Base-by-base conservation (phyloP, 1,140 invertebrate species). In the Bactericera cockerelli region DNA sequence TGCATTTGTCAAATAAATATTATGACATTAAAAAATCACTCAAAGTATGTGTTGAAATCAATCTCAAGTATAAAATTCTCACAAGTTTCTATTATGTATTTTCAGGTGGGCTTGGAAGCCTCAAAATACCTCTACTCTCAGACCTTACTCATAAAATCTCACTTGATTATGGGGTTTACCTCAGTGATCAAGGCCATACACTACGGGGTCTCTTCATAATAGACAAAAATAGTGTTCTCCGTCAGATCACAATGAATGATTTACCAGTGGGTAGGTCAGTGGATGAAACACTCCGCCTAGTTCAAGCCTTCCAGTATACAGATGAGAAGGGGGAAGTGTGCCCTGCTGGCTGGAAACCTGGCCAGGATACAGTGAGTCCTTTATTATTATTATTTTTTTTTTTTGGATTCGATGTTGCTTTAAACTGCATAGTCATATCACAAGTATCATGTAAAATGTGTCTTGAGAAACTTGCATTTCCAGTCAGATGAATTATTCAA, bases 131-230 rank as follows among this genome's bases (percentile, higher is more conserved):
- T 1, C 69, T 97, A 0, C 70, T 97, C 1, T 93, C 91, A 38
- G 93, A 97, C 73, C 75, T 94, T 25, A 92, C 85, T 42, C 90
- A 95, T 69, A 86, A 84, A 66, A 95, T 96, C 68, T 83, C 90
- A 19, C 88, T 89, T 69, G 86, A 90, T 66, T 93, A 93, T 76
- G 89, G 89, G 14, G 85, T 97, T 13, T 90, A 91, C 65, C 72
- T 96, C 33, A 87, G 95, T 68, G 87, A 93, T 67, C 75, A 86
- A 42, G 93, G 93, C 1, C 77, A 88, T 65, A 79, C 85, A 54
- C 71, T 49, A 22, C 42, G 81, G 68, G 82, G 82, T 1, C 68
- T 84, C 11, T 84, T 83, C 66, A 83, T 84, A 56, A 82, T 84
- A 67, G 82, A 84, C 65, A 71, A 72, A 8, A 80, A 79, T 65